These are phyloP conservation scores for Hirtodrosophila trivittata DNA, from an alignment of 2,888 invertebrate species.

Conservation along the genomic window DNA sequence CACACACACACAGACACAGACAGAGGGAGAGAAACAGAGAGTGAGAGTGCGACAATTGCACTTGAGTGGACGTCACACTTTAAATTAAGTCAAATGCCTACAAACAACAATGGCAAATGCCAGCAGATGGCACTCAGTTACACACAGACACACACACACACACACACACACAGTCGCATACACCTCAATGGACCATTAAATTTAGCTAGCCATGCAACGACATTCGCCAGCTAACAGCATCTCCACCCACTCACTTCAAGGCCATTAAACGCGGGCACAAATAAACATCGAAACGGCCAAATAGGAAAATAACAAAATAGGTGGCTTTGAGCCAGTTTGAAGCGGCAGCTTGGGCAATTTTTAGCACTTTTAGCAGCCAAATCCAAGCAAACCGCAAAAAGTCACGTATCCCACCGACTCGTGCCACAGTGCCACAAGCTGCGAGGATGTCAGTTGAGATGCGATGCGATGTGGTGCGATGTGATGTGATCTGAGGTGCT, in stretches of 20 bases:
- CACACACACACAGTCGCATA: conserved; percentile 7
- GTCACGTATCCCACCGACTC: conserved; percentile 73
- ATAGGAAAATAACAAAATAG: conserved; percentile 34
- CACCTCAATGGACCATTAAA: conserved; percentile 60
- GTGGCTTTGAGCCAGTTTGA: conserved; percentile 11
- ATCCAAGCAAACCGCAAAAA: conserved; percentile 82
- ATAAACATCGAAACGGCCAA: conserved; percentile 36
- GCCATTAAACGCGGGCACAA: conserved; percentile 49
- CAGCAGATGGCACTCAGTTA: conserved; percentile 32
- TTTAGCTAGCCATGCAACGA: conserved; percentile 46
- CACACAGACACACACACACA: conserved; percentile 23
- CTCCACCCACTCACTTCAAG: conserved; percentile 48
- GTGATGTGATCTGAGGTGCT: conserved; percentile 20
- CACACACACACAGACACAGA: conserved; percentile 15
- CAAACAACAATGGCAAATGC: conserved; percentile 58
- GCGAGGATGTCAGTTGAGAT: conserved; percentile 31
- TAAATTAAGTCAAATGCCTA: conserved; percentile 70
- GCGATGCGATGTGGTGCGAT: conserved; percentile 8
- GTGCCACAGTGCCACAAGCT: conserved; percentile 32
- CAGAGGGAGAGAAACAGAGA: neutral
- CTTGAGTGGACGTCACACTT: conserved; percentile 53
- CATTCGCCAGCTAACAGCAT: conserved; percentile 52
- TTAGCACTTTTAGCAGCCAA: conserved; percentile 73
- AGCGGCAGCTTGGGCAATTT: conserved; percentile 49
- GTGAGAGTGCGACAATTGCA: conserved; percentile 44